Base-by-base conservation (phyloP, 2,113 vertebrate species). In the Anser cygnoides region DNA sequence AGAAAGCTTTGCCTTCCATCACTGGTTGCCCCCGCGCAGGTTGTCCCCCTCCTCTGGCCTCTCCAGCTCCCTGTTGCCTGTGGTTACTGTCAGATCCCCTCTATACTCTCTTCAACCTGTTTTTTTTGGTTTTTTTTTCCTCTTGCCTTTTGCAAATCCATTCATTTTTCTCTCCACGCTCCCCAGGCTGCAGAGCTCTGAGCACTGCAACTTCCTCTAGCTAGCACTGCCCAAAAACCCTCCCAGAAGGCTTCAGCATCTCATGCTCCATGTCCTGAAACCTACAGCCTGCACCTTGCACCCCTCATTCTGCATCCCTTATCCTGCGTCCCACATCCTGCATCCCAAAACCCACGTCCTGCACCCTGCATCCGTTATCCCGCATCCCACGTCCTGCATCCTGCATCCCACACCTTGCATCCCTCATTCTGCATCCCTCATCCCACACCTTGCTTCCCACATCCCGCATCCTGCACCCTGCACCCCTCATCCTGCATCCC, bases 41-140 rank as follows among this genome's bases (percentile, higher is more conserved):
- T 67, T 18, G 33, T 58, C 21, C 43, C 25, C 12, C 11, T 57
- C 33, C 29, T 77, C 26, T 0, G 0, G 5, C 33, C 17, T 41
- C 31, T 28, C 6, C 31, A 72, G 21, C 41, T 70, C 63, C 41
- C 59, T 1, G 1, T 23, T 71, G 78, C 52, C 39, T 66, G 44
- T 35, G 41, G 41, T 39, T 37, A 13, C 62, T 54, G 25, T 15
- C 0, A 3, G 59, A 93, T 54, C 31, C 13, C 43, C 44, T 9
- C 41, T 46, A 4, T 33, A 28, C 21, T 75, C 29, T 81, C 70
- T 74, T 57, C 61, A 86, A 6, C 35, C 39, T 25, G 16, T 21
- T 1, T 23, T 25, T 12, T 29, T 35, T 46, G n/a, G n/a, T 73
- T 73, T 49, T 49, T 46, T 19, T 46, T 21, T 49, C 9, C 19